phyloP scores from a whole-genome alignment of 1,140 invertebrate species.

The Periplaneta americana region DNA sequence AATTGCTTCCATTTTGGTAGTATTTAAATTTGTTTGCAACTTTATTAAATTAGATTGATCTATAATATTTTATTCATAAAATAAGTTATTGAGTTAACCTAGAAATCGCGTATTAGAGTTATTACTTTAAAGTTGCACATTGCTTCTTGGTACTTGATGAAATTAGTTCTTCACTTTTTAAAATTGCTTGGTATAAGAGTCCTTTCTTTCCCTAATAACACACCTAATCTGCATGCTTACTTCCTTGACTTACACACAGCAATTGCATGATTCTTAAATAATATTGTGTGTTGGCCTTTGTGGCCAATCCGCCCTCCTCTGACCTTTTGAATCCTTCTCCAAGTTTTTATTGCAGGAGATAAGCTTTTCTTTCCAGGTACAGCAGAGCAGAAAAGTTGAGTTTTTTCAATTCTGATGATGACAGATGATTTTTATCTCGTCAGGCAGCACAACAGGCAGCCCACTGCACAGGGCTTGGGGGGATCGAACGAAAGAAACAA shows the following conservation, averaged over 20 bases:
- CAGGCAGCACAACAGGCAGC: conserved; percentile 3
- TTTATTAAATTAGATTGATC: not conserved
- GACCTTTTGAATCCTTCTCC: not conserved
- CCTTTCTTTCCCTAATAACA: not conserved
- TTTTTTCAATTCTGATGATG: conserved; percentile 7
- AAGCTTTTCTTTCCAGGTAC: conserved; percentile 15
- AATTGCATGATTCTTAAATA: not conserved
- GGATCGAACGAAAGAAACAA: conserved; percentile 10
- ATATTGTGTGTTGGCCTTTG: not conserved
- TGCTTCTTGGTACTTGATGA: not conserved
- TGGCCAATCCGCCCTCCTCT: not conserved
- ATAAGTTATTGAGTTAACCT: not conserved
- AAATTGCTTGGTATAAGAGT: not conserved
- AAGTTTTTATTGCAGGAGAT: not conserved
- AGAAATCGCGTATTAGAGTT: not conserved
- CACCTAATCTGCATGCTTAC: not conserved
- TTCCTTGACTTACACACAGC: not conserved
- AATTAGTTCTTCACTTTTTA: not conserved
- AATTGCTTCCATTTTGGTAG: not conserved
- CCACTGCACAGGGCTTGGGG: conserved; percentile 15
- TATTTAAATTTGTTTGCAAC: not conserved
- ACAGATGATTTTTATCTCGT: conserved; percentile 15
- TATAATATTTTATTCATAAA: not conserved
- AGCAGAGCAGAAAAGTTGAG: not conserved
- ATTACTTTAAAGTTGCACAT: not conserved